Base-by-base conservation (phyloP, 2,797 vertebrate species). In the Gobionotothen gibberifrons region DNA sequence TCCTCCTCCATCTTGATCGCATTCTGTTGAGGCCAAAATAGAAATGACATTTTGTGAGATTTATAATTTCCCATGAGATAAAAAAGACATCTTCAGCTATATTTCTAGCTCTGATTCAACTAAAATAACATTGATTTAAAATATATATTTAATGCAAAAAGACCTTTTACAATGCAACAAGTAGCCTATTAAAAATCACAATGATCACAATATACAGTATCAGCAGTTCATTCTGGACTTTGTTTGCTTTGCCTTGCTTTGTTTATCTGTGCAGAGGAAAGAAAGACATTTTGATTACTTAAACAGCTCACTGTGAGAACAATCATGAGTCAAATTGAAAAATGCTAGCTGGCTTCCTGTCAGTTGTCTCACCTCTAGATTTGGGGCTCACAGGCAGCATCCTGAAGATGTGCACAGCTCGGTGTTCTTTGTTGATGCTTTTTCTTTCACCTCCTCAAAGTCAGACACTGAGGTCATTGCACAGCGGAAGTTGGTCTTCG, bases 401-500 rank as follows among this genome's bases (percentile, higher is more conserved):
- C 84, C 90, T 95, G 92, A 98, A 99, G 13, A 99, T 96, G 0
- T 98, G 94, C 73, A 97, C 91, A 0, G 98, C 98, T 1, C 93
- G 93, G 65, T 96, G 96, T 46, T 98, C 98, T 87, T 97, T 99
- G 92, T 98, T 97, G 67, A 97, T 29, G 74, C 97, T 99, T 85
- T 86, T 94, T 97, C 95, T 85, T 98, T 99, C 68, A 99, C 96
- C 86, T 99, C 97, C 78, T 97, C 94, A 0, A 99, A 97, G 89
- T 99, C 98, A 0, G 97, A 97, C 59, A 99, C 91, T 0, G 98
- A 99, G 79, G 99, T 99, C 97, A 99, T 97, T 3, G 98, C 98
- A 48, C 98, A 99, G 48, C 98, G 97, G 70, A 99, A 99, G 85
- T 99, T 99, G 14, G 98, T 97, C 86, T 99, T 99, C 98, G n/a